A percentile compares a stretch with the other conserved stretches of the same genome.
These are phyloP conservation scores for Luidia sarsii DNA, from an alignment of 53 echinoderm and acorn worm species.

Conservation along the genomic window DNA sequence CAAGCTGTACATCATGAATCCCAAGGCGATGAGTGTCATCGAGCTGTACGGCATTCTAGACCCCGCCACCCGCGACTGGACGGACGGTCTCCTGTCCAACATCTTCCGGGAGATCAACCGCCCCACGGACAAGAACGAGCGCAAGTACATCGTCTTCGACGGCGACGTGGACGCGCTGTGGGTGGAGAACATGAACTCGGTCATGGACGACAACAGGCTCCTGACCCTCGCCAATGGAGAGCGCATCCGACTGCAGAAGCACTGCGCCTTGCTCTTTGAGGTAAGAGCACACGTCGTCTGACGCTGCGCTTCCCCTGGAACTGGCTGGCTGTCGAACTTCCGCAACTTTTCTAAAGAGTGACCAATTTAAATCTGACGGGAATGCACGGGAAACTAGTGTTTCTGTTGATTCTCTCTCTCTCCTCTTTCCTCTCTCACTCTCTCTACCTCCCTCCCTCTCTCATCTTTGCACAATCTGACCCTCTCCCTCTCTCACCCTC, in stretches of 20 bases:
- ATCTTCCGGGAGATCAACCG: constrained; percentile 99
- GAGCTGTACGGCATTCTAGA: constrained; percentile 98
- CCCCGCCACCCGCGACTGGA: constrained; percentile 95
- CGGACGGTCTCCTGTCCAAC: constrained; percentile 98
- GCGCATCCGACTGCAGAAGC: constrained; percentile 96
- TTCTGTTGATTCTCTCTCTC: no score
- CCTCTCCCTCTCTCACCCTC: no score
- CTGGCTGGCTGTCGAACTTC: no score
- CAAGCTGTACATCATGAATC: constrained; percentile 94
- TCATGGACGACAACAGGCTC: constrained; percentile 96
- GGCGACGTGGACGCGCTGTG: constrained; percentile 95
- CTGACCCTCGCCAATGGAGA: constrained; percentile 98
- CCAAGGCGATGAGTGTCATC: constrained; percentile 98
- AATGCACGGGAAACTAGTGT: no score
- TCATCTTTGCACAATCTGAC: no score
- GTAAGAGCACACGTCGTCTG: no score
- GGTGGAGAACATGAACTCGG: constrained; percentile 99
- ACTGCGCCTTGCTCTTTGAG: constrained; percentile 98
- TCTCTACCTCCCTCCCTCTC: no score
- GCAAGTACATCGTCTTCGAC: constrained; percentile 99
- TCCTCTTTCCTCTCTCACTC: no score
- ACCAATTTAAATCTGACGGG: no score
- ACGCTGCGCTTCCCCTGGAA: no score
- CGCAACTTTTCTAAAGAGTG: no score
- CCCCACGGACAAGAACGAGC: constrained; percentile 97